Evolutionary conservation across 53 echinoderm and acorn worm species (phyloP).

Genomic region (Hippasteria phrygiana): DNA sequence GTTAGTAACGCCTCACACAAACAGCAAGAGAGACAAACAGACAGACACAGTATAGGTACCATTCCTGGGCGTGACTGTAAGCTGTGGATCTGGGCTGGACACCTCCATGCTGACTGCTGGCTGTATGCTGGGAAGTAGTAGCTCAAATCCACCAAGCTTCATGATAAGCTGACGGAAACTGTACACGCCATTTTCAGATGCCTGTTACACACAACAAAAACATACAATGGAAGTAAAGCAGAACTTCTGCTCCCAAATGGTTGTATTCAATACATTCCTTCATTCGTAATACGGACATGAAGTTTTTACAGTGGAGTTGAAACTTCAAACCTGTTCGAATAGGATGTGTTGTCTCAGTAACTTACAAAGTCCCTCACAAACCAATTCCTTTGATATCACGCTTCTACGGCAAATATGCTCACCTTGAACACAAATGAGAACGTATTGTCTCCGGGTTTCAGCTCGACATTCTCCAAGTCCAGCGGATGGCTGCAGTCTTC

Average conservation of each 20-base stretch:
- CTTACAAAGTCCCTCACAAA: no score
- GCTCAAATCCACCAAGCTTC: slow-evolving; percentile 75
- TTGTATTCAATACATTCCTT: no score
- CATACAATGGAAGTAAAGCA: no score
- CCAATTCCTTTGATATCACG: not conserved
- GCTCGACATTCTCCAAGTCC: slow-evolving; percentile 59
- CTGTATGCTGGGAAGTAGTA: slow-evolving; percentile 68
- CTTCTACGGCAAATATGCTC: not conserved
- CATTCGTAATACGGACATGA: no score
- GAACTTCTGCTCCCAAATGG: no score
- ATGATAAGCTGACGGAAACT: slow-evolving; percentile 72
- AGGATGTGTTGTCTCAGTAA: no score
- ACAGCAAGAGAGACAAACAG: not conserved
- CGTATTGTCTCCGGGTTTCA: slow-evolving; percentile 76
- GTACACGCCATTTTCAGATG: slow-evolving; percentile 84
- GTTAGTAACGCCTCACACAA: no score
- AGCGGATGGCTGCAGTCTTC: slow-evolving; percentile 78
- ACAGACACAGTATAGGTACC: slow-evolving; percentile 43
- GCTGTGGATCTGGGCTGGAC: slow-evolving; percentile 83
- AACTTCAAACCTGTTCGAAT: no score
- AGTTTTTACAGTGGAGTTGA: no score
- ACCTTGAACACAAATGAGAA: slow-evolving; percentile 86
- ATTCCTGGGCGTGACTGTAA: slow-evolving; percentile 70
- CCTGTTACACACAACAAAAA: slow-evolving; percentile 41
- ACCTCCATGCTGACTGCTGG: slow-evolving; percentile 66